These are phyloP conservation scores for Phalacrocorax carbo DNA, from an alignment of 2,113 vertebrate genomes.

Conservation along the genomic window DNA sequence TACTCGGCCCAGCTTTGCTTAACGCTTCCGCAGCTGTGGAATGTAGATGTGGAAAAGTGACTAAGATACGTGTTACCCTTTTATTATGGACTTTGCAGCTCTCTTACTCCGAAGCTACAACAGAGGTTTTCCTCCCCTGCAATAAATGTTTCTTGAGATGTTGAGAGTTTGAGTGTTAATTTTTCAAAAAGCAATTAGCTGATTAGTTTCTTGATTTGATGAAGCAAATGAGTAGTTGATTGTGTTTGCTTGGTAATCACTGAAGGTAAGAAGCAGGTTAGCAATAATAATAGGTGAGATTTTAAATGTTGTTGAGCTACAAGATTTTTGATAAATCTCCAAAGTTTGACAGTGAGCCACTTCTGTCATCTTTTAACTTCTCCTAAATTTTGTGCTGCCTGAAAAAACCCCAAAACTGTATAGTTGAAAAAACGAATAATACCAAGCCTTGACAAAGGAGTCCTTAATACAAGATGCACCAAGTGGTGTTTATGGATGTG, in stretches of 20 bases:
- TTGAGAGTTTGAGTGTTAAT: not conserved
- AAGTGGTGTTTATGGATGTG: not conserved
- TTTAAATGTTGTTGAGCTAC: not conserved
- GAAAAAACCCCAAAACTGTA: not conserved
- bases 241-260: not conserved
- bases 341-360: not conserved
- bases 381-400: not conserved
- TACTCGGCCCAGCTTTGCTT: not conserved
- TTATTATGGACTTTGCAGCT: not conserved
- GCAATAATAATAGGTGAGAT: not conserved
- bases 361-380: not conserved
- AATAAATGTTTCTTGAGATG: not conserved
- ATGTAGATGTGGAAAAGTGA: not conserved
- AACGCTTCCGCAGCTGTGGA: not conserved
- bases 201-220: not conserved
- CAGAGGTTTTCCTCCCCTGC: not conserved
- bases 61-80: not conserved
- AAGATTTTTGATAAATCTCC: not conserved
- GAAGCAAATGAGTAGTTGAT: not conserved
- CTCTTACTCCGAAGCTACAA: not conserved
- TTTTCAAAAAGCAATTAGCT: slow-evolving; percentile 5
- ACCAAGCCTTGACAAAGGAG: not conserved
- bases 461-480: not conserved
- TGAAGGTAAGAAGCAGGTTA: not conserved
- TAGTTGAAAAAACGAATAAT: not conserved